Evolutionary conservation across 2,797 vertebrate species (phyloP), one percentile per base, ranked within the genome.

Genomic region (Lepus oiostolus): DNA sequence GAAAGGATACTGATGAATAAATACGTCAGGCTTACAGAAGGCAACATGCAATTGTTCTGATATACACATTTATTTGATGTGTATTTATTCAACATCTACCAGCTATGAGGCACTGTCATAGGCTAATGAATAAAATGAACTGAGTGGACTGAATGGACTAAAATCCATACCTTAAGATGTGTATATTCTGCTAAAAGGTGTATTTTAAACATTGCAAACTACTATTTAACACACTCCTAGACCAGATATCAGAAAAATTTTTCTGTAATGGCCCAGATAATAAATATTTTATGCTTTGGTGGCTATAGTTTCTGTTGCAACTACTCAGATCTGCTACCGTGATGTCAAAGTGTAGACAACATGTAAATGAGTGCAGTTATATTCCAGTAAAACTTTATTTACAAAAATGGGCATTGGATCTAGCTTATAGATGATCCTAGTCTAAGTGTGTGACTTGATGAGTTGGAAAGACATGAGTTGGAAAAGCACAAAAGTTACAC

Each of bases 161-260:
- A 94, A 92, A 52, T 88, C 8, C n/a, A 7, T 80, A 83, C 9
- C 5, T 85, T 30, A 8, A 93, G 79, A 91, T 83, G 28, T 35
- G 7, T 32, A 32, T 0, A 26, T 86, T 86, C 42, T 67, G 19
- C n/a, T 14, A 30, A n/a, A 30, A 11, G 60, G 22, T 16, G 7
- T 60, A 22, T 76, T 82, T 68, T 54, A 87, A 82, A 24, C 19
- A 30, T n/a, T 32, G 22, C 11, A 90, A 65, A 92, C n/a, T 87
- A 19, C 22, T 89, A n/a, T 50, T 74, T 89, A 81, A 47, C 2
- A 47, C 42, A 62, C 5, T 0, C n/a, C 58, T 86, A 83, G 30
- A 58, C 26, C 1, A 84, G 2, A 6, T 6, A 0, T 76, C 32
- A 65, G 60, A 32, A 90, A 70, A 38, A 2, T 24, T 81, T 71